phyloP scores from a whole-genome alignment of 2,888 invertebrate species.

The Cepaea hortensis region DNA sequence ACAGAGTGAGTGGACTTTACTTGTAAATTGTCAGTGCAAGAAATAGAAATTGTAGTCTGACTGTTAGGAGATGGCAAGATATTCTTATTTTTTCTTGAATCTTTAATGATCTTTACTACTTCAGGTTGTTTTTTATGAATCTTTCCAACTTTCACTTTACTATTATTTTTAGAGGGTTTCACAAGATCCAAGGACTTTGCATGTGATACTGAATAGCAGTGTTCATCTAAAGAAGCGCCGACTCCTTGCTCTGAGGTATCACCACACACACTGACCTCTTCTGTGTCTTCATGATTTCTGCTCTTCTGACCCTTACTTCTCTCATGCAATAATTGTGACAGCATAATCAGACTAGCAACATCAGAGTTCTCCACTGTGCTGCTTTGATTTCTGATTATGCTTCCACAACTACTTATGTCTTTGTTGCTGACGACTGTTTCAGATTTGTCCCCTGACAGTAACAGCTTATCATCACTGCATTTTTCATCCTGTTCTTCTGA shows the following conservation, averaged over 20 bases:
- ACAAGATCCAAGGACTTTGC: neutral
- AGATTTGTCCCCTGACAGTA: neutral
- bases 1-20: neutral
- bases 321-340: neutral
- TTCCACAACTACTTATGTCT: neutral
- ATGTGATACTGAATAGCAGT: neutral
- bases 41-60: neutral
- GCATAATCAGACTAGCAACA: neutral
- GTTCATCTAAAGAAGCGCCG: neutral
- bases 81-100: neutral
- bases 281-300: neutral
- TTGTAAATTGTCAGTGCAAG: neutral
- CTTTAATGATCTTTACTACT: neutral
- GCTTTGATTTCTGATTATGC: neutral
- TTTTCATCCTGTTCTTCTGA: neutral
- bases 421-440: neutral
- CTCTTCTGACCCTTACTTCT: neutral
- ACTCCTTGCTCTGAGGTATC: neutral
- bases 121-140: neutral
- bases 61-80: neutral
- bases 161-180: neutral
- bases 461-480: no score
- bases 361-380: neutral
- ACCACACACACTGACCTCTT: neutral
- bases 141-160: neutral